Evolutionary conservation across 1,140 invertebrate species (phyloP).

Genomic region (Frieseomelitta varia): DNA sequence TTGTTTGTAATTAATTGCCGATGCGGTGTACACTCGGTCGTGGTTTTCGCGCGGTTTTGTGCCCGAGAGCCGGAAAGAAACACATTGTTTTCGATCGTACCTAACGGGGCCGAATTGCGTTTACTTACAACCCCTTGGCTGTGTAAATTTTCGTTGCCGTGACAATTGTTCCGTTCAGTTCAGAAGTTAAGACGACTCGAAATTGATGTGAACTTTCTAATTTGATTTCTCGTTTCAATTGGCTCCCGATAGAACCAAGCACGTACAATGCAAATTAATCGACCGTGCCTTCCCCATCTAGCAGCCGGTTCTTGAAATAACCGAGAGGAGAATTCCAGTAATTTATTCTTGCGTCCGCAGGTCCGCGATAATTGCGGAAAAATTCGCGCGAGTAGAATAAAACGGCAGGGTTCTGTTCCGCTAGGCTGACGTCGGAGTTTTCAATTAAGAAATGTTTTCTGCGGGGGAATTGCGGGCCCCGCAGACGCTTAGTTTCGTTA

Average conservation of each 20-base stretch:
- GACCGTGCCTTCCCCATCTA: background rate
- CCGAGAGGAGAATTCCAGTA: background rate
- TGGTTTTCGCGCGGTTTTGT: background rate
- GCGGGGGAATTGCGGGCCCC: slow-evolving; percentile 16
- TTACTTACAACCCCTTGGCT: background rate
- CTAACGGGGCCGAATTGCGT: background rate
- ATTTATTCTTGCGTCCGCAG: background rate
- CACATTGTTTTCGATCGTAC: background rate
- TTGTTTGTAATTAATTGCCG: slow-evolving; percentile 22
- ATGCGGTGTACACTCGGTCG: background rate
- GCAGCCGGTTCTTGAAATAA: background rate
- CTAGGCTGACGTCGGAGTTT: slow-evolving; percentile 18
- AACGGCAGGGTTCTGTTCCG: background rate
- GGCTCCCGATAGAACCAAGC: background rate
- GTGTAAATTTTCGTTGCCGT: too few relatives aligned
- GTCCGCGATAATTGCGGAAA: slow-evolving; percentile 1
- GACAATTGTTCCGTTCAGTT: background rate
- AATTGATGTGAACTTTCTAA: background rate
- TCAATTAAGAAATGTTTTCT: slow-evolving; percentile 52
- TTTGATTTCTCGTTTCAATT: too few relatives aligned
- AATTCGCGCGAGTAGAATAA: background rate
- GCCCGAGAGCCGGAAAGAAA: too few relatives aligned
- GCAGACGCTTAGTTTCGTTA: slow-evolving; percentile 46
- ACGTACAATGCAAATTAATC: background rate
- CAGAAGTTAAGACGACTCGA: background rate